Evolutionary conservation across 1,140 invertebrate genomes (phyloP).

Genomic region (Grapholita molesta): DNA sequence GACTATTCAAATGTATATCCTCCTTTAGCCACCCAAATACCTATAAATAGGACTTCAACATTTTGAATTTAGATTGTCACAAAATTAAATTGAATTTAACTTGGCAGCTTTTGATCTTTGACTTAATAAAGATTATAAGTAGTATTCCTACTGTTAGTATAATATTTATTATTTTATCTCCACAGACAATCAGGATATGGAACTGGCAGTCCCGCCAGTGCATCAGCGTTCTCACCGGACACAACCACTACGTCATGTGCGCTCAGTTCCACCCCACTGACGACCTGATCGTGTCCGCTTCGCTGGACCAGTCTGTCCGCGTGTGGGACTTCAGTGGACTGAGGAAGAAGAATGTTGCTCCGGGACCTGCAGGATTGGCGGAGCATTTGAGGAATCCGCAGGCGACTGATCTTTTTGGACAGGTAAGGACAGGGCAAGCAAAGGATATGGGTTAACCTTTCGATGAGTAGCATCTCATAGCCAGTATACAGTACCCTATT

Average conservation of each 20-base stretch:
- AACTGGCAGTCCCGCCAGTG: constrained; percentile 99
- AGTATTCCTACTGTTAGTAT: too few relatives aligned
- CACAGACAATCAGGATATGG: constrained; percentile 96
- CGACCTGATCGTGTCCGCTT: constrained; percentile 98
- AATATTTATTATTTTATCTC: constrained; percentile 25
- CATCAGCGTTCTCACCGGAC: constrained; percentile 96
- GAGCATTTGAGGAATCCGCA: constrained; percentile 93
- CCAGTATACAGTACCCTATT: too few relatives aligned
- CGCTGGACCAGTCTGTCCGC: constrained; percentile 97
- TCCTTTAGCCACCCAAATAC: too few relatives aligned
- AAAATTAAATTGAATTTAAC: too few relatives aligned
- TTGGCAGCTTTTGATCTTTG: too few relatives aligned
- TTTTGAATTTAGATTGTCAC: too few relatives aligned
- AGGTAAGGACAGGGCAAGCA: constrained; percentile 41
- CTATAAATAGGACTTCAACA: too few relatives aligned
- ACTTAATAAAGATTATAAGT: too few relatives aligned
- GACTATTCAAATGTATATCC: too few relatives aligned
- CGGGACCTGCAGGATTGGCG: constrained; percentile 93
- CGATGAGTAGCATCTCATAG: too few relatives aligned
- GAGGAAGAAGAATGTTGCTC: constrained; percentile 98
- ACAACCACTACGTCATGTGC: constrained; percentile 99
- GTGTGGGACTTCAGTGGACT: constrained; percentile 99
- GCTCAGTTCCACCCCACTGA: constrained; percentile 98
- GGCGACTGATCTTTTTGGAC: constrained; percentile 96
- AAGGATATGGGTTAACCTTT: constrained; percentile 5